A percentile compares a stretch with the other conserved stretches of the same genome.
These are phyloP conservation scores for Crenuchus spilurus DNA, from an alignment of 2,797 vertebrate genomes.

Conservation along the genomic window DNA sequence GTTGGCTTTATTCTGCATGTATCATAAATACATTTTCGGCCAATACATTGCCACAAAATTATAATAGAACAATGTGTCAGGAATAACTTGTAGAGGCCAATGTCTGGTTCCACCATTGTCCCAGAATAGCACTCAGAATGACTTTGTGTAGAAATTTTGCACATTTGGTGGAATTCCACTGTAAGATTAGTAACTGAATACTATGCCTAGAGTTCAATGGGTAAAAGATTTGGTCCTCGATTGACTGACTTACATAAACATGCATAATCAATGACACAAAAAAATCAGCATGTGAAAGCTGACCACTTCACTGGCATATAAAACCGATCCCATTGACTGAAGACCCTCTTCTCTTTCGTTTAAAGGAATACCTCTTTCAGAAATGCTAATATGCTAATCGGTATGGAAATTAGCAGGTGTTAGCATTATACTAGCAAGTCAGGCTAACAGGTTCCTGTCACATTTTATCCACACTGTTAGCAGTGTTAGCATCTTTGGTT, in stretches of 20 bases:
- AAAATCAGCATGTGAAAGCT: background rate
- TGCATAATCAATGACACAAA: background rate
- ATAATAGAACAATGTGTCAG: no score
- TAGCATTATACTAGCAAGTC: background rate
- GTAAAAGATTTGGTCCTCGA: background rate
- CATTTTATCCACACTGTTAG: background rate
- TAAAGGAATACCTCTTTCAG: slow-evolving; percentile 8
- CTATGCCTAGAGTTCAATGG: background rate
- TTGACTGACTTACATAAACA: background rate
- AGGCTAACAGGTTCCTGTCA: background rate
- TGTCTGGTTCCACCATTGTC: no score
- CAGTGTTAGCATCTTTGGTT: slow-evolving; percentile 7
- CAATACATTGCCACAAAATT: no score
- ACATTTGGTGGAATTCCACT: no score
- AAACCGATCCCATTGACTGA: background rate
- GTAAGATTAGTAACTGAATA: background rate
- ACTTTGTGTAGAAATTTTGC: no score
- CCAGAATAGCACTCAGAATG: no score
- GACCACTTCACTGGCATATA: background rate
- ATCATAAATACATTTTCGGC: no score
- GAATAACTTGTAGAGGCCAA: no score
- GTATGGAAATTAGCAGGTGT: background rate
- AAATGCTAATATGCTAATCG: slow-evolving; percentile 18
- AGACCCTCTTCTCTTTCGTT: background rate
- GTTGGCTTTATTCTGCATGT: no score